These are phyloP conservation scores for Leptopilina syphax DNA, from an alignment of 2,888 invertebrate genomes.

Conservation along the genomic window DNA sequence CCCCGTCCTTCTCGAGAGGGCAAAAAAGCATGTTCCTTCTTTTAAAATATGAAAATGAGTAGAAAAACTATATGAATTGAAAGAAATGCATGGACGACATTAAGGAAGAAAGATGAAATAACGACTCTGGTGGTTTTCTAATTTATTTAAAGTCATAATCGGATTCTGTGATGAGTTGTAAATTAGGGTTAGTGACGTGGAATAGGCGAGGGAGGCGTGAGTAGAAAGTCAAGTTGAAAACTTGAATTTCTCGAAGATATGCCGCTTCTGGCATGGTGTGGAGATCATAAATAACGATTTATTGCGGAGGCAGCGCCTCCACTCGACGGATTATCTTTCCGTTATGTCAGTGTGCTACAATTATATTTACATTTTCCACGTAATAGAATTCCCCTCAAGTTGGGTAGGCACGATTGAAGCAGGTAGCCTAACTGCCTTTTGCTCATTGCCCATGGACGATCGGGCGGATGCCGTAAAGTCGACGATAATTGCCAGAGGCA, in stretches of 20 bases:
- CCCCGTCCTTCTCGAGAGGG: background rate
- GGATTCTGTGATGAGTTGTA: constrained; percentile 26
- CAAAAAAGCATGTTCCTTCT: background rate
- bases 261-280: constrained; percentile 55
- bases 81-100: background rate
- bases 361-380: constrained; percentile 72
- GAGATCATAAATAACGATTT: constrained; percentile 75
- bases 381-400: constrained; percentile 64
- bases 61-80: background rate
- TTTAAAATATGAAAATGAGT: constrained; percentile 3
- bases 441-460: constrained; percentile 39
- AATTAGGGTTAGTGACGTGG: constrained; percentile 33
- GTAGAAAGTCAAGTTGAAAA: constrained; percentile 52
- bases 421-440: constrained; percentile 36
- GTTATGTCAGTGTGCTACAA: constrained; percentile 74
- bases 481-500: constrained; percentile 39
- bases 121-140: background rate
- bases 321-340: constrained; percentile 74
- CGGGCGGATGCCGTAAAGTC: constrained; percentile 41
- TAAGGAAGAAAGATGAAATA: background rate
- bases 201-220: constrained; percentile 32
- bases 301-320: constrained; percentile 72
- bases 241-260: constrained; percentile 57
- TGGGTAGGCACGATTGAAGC: constrained; percentile 43
- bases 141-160: constrained; percentile 28